phyloP scores from a whole-genome alignment of 2,113 vertebrate genomes.

The Monopterus albus region DNA sequence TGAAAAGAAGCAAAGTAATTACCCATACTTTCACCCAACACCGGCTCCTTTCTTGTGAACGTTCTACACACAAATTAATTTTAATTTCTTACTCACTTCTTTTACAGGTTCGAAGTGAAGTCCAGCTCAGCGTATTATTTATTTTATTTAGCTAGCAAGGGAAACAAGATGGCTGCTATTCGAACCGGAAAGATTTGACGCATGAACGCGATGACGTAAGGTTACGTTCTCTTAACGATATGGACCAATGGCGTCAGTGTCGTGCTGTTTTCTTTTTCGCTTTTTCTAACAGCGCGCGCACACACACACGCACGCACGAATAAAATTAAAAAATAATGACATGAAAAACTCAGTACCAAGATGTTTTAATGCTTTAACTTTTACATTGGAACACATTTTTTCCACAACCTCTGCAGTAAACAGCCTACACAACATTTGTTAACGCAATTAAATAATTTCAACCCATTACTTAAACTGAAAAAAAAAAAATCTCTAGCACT shows the following conservation, averaged over 20 bases:
- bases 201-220: slow-evolving; percentile 56
- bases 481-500: no score
- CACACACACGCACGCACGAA: no score
- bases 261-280: no score
- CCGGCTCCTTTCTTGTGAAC: background rate
- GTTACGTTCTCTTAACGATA: background rate
- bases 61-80: background rate
- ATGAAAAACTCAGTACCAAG: no score
- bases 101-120: slow-evolving; percentile 77
- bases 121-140: slow-evolving; percentile 82
- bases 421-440: no score
- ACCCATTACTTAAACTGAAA: no score
- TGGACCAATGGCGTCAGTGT: background rate
- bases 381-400: background rate
- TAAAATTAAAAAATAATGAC: no score
- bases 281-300: no score
- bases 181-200: slow-evolving; percentile 79
- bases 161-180: slow-evolving; percentile 86
- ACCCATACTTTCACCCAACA: slow-evolving; percentile 30
- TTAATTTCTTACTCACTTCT: slow-evolving; percentile 79
- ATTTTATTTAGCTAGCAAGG: slow-evolving; percentile 83
- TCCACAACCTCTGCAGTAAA: background rate
- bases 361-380: no score
- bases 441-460: no score
- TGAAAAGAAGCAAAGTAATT: slow-evolving; percentile 67